Evolutionary conservation across 37 sponge, comb jelly and placozoan genomes (phyloP).

Genomic region (Spongilla lacustris): DNA sequence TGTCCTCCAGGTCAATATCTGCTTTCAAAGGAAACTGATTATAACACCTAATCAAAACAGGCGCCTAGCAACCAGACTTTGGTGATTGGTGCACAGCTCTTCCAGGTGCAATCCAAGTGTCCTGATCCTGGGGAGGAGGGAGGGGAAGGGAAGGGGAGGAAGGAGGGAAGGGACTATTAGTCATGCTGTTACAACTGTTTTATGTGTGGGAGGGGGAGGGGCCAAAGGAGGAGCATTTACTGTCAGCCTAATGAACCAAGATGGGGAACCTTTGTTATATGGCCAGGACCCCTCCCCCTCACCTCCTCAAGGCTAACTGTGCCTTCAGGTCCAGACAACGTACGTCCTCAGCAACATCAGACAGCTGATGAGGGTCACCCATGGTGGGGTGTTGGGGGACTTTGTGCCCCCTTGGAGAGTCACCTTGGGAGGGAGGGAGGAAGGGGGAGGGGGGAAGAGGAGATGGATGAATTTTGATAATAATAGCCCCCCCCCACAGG

Average conservation of each 20-base stretch:
- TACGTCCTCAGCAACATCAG: slow-evolving; percentile 6
- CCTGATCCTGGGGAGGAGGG: neutral
- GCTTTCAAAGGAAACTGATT: neutral
- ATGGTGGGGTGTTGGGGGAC: neutral
- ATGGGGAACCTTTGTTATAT: neutral
- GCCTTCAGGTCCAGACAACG: slow-evolving; percentile 46
- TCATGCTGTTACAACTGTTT: too few relatives aligned
- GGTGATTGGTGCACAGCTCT: neutral
- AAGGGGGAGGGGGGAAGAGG: too few relatives aligned
- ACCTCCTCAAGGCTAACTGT: slow-evolving; percentile 35
- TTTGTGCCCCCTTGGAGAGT: neutral
- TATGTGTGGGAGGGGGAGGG: neutral
- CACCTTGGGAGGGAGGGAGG: neutral
- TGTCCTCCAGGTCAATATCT: neutral
- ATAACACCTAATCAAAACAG: neutral
- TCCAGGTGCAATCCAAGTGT: neutral
- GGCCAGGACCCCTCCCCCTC: neutral
- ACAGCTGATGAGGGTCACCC: neutral
- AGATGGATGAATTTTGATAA: neutral
- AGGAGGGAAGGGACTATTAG: too few relatives aligned
- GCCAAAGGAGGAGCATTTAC: neutral
- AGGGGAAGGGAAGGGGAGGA: neutral
- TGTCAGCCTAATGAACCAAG: too few relatives aligned
- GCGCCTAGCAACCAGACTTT: neutral
- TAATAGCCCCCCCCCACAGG: neutral